Percentiles rank a stretch among this genome's conserved stretches.
Evolutionary conservation across 2,113 vertebrate species (phyloP).

Genomic region (Saguinus imperator): DNA sequence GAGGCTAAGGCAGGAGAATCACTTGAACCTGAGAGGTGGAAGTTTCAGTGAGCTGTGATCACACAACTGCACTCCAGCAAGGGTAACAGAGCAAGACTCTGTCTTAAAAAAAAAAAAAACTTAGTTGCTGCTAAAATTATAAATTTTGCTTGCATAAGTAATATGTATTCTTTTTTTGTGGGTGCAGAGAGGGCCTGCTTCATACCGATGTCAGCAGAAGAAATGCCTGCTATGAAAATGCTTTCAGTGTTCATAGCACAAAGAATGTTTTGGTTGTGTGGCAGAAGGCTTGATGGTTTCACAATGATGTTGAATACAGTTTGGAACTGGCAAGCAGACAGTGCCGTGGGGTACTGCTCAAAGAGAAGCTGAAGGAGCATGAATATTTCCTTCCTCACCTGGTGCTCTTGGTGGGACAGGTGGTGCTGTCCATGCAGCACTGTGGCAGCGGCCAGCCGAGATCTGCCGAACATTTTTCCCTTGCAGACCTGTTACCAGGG

Average conservation of each 20-base stretch:
- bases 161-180: neutral
- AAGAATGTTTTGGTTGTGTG: neutral
- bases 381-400: conserved; percentile 63
- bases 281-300: neutral
- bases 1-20: too few species aligned
- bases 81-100: too few species aligned
- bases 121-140: neutral
- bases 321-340: neutral
- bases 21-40: too few species aligned
- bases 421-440: conserved; percentile 87
- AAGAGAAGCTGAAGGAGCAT: neutral
- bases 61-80: too few species aligned
- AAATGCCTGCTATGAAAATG: neutral
- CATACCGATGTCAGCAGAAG: neutral
- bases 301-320: neutral
- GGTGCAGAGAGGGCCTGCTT: neutral
- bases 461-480: conserved; percentile 88
- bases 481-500: conserved; percentile 85
- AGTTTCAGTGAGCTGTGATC: too few species aligned
- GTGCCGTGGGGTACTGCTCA: neutral
- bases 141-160: conserved; percentile 21
- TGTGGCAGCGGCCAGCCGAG: conserved; percentile 90
- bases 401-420: conserved; percentile 86
- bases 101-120: neutral
- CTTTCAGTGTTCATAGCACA: neutral